Percentiles rank a stretch among this genome's conserved stretches.
Evolutionary conservation across 2,113 vertebrate species (phyloP).

Genomic region (Donacobius atricapilla): DNA sequence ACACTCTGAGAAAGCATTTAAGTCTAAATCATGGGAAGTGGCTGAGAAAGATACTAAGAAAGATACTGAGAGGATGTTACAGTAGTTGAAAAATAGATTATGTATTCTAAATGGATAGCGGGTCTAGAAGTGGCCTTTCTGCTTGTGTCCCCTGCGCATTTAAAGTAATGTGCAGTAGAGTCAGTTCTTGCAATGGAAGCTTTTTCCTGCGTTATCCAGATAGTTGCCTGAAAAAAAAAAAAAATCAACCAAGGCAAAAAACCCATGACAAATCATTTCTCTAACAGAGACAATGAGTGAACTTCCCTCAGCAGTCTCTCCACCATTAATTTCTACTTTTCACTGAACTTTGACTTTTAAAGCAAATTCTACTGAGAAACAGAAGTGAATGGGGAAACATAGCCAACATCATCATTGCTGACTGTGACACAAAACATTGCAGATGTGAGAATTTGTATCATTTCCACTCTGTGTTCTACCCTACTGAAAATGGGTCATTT

Average conservation of each 20-base stretch:
- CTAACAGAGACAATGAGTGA: background rate
- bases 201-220: conserved; percentile 6
- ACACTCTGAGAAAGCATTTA: background rate
- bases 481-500: conserved; percentile 29
- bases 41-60: background rate
- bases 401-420: background rate
- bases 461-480: conserved; percentile 1
- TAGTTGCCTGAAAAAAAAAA: background rate
- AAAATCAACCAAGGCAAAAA: conserved; percentile 20
- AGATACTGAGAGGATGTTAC: background rate
- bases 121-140: conserved; percentile 10
- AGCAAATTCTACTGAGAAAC: conserved; percentile 6
- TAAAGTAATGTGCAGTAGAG: background rate
- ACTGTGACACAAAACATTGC: background rate
- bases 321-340: background rate
- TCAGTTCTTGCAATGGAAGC: background rate
- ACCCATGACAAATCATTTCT: conserved; percentile 2
- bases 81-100: background rate
- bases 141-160: background rate
- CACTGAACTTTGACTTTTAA: conserved; percentile 15
- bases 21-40: background rate
- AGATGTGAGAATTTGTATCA: background rate
- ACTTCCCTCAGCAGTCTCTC: background rate
- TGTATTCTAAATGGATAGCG: background rate
- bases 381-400: background rate